Percentiles rank a stretch among this genome's conserved stretches.
Evolutionary conservation across 2,113 vertebrate genomes (phyloP).

Genomic region (Oxyruncus cristatus): DNA sequence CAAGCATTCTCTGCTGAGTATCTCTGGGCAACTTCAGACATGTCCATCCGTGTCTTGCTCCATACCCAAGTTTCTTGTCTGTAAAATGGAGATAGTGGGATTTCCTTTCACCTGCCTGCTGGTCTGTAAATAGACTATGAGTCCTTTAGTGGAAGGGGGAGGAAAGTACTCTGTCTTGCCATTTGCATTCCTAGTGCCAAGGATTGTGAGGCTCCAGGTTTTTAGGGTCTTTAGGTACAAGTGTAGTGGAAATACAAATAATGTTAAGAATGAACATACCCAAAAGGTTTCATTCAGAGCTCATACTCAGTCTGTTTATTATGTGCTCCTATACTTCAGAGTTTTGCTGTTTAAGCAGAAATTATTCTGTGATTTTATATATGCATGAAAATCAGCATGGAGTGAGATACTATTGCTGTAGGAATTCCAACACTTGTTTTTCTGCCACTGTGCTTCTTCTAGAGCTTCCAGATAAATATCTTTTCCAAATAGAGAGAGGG

Average conservation of each 20-base stretch:
- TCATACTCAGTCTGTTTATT: neutral
- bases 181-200: neutral
- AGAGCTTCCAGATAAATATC: neutral
- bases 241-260: neutral
- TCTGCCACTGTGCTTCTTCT: neutral
- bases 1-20: neutral
- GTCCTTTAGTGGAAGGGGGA: neutral
- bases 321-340: neutral
- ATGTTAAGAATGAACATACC: neutral
- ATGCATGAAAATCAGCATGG: neutral
- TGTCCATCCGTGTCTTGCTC: accelerated
- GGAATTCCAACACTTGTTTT: neutral
- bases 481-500: neutral
- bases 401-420: neutral
- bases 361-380: neutral
- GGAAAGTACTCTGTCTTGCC: neutral
- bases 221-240: neutral
- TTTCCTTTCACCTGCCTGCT: neutral
- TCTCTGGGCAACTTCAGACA: neutral
- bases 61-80: neutral
- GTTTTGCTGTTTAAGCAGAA: neutral
- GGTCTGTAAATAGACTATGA: neutral
- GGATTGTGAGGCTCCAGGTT: neutral
- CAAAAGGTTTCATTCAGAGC: neutral
- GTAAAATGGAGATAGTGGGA: neutral